Base-by-base conservation (phyloP, 2,797 vertebrate species). In the Tenualosa ilisha region DNA sequence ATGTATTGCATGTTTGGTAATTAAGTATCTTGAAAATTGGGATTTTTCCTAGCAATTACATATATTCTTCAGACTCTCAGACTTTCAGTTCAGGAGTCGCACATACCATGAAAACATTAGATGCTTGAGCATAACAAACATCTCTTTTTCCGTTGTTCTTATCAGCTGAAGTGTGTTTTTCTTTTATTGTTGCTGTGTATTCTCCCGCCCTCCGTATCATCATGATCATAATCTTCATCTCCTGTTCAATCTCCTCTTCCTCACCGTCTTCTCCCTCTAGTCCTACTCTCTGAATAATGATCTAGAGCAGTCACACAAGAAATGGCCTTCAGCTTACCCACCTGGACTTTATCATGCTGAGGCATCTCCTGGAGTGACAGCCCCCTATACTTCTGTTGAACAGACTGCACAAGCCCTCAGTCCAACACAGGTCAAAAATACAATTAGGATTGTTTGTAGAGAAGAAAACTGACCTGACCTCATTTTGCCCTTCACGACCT, bases 221-320 rank as follows among this genome's bases (percentile, higher is more conserved):
- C 50, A 51, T 51, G 9, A 51, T 9, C 50, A 9, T 51, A 51
- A 51, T 51, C 8, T 51, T 51, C 31, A 17, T 12, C 65, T 11
- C 31, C 7, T 49, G 7, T 49, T 49, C 46, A 49, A 1, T 43
- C 37, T 68, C 13, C 22, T 63, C 61, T 63, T 31, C 20, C 17
- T 9, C 40, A 72, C 3, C 9, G 26, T 49, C 12, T 72, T 65
- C 11, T 24, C n/a, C 59, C 43, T 68, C 43, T 61, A 9, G n/a
- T 65, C 63, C 72, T 46, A 24, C 63, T 72, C 56, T 17, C 40
- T 65, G 83, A 68, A 50, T 63, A 49, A 61, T 83, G 43, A 72
- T 50, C 43, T 40, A 49, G 40, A 22, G n/a, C 9, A 51, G 59
- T 68, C 40, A 15, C 83, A 68, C 63, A 61, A n/a, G 26, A 63